Evolutionary conservation across 2,113 vertebrate species (phyloP).

Genomic region (Plotosus lineatus): DNA sequence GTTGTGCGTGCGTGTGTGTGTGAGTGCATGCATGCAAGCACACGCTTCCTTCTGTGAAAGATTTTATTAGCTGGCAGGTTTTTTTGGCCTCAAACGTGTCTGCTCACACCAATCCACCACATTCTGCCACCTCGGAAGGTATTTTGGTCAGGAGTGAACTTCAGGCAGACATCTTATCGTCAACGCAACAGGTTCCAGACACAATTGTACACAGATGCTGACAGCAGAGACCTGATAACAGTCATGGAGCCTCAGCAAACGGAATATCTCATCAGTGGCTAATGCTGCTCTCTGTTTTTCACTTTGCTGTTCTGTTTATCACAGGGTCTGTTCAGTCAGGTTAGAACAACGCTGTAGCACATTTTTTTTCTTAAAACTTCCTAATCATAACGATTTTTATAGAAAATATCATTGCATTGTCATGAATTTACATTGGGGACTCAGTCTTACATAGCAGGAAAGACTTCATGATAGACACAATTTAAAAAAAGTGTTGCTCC

Average conservation of each 20-base stretch:
- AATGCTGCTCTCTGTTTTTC: neutral
- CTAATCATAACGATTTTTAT: neutral
- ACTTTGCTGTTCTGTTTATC: constrained; percentile 4
- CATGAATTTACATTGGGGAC: neutral
- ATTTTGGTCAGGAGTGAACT: constrained; percentile 12
- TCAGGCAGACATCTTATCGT: constrained; percentile 23
- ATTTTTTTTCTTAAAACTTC: constrained; percentile 19
- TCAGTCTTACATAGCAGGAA: no score
- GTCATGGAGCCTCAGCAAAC: neutral
- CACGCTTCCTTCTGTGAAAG: constrained; percentile 4
- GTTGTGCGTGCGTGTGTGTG: constrained; percentile 8
- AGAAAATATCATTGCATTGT: neutral
- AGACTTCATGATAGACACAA: no score
- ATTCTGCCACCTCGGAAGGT: constrained; percentile 44
- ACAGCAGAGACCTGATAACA: constrained; percentile 17
- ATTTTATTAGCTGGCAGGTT: constrained; percentile 27
- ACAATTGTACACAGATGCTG: constrained; percentile 16
- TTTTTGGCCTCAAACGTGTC: constrained; percentile 32
- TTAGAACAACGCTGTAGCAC: neutral
- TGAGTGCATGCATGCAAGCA: neutral
- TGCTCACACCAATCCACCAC: constrained; percentile 33
- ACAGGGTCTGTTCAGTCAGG: neutral
- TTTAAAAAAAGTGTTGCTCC: no score
- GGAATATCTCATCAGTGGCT: neutral
- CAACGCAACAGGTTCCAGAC: neutral